Conservation (phyloP, 2,888 invertebrate genomes). For the Camptogramma bilineatum region DNA sequence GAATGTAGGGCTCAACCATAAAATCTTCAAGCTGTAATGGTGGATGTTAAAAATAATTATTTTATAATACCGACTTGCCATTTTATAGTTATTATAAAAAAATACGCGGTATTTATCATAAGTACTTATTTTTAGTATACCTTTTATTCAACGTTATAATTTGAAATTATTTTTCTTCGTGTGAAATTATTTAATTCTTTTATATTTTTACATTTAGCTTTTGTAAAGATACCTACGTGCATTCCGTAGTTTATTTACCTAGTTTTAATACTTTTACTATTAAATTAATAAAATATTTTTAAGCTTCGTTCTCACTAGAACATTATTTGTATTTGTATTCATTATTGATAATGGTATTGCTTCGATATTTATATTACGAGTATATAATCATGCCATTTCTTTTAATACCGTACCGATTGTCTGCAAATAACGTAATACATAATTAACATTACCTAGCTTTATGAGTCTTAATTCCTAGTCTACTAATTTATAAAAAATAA, state of each 20-base stretch:
- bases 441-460: no score
- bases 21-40: no score
- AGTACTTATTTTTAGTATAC: slow-evolving; percentile 11
- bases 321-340: background rate
- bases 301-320: background rate
- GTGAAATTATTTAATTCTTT: slow-evolving; percentile 17
- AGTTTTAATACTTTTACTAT: background rate
- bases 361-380: no score
- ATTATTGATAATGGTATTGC: no score
- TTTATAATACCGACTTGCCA: slow-evolving; percentile 15
- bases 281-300: background rate
- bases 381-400: no score
- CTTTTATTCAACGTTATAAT: slow-evolving; percentile 16
- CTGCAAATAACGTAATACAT: no score
- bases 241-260: slow-evolving; percentile 16
- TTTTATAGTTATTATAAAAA: slow-evolving; percentile 11
- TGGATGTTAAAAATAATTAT: background rate
- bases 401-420: no score
- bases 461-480: no score
- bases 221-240: slow-evolving; percentile 5
- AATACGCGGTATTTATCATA: slow-evolving; percentile 22
- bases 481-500: no score
- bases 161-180: slow-evolving; percentile 19
- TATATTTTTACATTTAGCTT: slow-evolving; percentile 14
- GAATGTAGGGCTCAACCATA: no score